Evolutionary conservation across 2,113 vertebrate genomes (phyloP).

Genomic region (Anarhynchus alexandrinus): DNA sequence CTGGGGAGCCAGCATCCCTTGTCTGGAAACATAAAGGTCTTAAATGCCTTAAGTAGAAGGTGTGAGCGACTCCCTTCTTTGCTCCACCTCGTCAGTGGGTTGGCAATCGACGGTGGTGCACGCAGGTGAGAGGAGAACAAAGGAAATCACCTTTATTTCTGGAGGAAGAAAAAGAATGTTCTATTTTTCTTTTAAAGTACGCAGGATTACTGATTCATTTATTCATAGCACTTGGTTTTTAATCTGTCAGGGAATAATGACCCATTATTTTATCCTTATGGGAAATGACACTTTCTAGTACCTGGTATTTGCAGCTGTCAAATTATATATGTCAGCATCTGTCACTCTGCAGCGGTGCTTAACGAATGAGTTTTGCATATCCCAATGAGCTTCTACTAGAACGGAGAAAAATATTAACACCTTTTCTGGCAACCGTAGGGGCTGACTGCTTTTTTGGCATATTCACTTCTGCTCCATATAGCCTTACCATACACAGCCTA

Average conservation of each 20-base stretch:
- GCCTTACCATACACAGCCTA: neutral
- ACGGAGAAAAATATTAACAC: conserved; percentile 37
- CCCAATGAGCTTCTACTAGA: conserved; percentile 8
- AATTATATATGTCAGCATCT: conserved; percentile 51
- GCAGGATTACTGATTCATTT: conserved; percentile 43
- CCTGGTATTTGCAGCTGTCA: conserved; percentile 62
- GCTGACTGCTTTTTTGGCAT: neutral
- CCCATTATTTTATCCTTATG: conserved; percentile 66
- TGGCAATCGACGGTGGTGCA: neutral
- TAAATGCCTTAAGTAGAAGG: neutral
- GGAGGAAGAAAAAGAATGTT: conserved; percentile 37
- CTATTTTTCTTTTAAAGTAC: conserved; percentile 48
- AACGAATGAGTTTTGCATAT: conserved; percentile 45
- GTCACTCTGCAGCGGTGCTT: conserved; percentile 23
- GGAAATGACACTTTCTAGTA: conserved; percentile 65
- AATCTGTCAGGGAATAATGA: conserved; percentile 63
- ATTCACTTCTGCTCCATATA: neutral
- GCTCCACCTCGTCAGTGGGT: neutral
- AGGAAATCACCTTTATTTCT: conserved; percentile 49
- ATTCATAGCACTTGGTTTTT: conserved; percentile 58
- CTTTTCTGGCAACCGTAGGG: conserved; percentile 10
- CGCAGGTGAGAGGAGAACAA: conserved; percentile 48
- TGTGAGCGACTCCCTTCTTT: neutral
- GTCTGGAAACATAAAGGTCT: neutral
- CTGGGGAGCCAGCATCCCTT: neutral